Evolutionary conservation across 2,888 invertebrate species (phyloP).

Genomic region (Dryadula phaetusa): DNA sequence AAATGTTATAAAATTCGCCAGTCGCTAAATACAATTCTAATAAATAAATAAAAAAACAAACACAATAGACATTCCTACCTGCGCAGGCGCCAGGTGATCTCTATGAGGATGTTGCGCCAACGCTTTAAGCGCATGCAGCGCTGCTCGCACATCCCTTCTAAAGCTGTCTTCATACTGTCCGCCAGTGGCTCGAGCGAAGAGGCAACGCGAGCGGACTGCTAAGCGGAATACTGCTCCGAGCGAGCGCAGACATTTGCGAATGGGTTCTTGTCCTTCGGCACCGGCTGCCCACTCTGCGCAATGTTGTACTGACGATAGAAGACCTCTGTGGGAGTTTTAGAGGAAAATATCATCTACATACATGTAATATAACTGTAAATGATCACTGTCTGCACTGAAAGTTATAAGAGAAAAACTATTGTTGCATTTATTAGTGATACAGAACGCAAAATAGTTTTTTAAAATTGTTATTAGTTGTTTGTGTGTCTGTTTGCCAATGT

Average conservation of each 20-base stretch:
- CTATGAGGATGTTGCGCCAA: conserved; percentile 87
- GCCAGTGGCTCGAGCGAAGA: conserved; percentile 94
- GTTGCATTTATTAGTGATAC: too few relatives aligned
- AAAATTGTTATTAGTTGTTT: too few relatives aligned
- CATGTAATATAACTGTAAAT: too few relatives aligned
- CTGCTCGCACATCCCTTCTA: conserved; percentile 90
- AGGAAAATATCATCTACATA: background rate
- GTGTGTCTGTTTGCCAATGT: too few relatives aligned
- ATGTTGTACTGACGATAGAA: conserved; percentile 94
- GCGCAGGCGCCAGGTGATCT: conserved; percentile 90
- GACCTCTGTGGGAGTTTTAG: conserved; percentile 83
- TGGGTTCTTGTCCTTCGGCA: conserved; percentile 94
- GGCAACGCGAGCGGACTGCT: conserved; percentile 93
- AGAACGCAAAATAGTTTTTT: too few relatives aligned
- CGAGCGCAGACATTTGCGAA: conserved; percentile 95
- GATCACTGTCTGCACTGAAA: too few relatives aligned
- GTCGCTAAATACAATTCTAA: too few relatives aligned
- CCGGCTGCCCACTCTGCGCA: conserved; percentile 94
- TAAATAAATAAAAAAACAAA: background rate
- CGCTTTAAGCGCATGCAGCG: conserved; percentile 91
- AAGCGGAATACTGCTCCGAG: conserved; percentile 96
- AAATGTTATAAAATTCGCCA: too few relatives aligned
- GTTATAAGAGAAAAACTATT: too few relatives aligned
- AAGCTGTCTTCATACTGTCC: conserved; percentile 96
- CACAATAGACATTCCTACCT: conserved; percentile 67